Evolutionary conservation across 64 coral and sea anemone species (phyloP).

Genomic region (Montipora capricornis): DNA sequence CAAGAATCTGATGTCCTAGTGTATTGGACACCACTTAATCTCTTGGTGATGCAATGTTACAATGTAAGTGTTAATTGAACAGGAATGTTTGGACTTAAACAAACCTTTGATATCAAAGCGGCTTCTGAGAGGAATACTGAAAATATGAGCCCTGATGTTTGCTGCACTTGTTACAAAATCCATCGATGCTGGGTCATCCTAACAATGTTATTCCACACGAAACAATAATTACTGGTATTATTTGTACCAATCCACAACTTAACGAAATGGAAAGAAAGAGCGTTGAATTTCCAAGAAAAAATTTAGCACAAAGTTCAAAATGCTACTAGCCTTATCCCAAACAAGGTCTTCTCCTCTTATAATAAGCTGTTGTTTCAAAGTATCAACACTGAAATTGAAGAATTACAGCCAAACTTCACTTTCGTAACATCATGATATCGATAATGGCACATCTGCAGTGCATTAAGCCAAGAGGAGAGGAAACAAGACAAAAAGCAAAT

Average conservation of each 20-base stretch:
- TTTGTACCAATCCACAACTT: no score
- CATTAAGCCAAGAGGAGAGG: neutral
- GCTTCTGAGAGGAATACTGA: conserved; percentile 92
- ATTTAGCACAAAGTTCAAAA: neutral
- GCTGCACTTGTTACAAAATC: conserved; percentile 95
- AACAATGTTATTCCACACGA: neutral
- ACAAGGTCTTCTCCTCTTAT: conserved; percentile 87
- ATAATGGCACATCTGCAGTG: neutral
- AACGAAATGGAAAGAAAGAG: no score
- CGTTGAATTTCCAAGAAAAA: neutral
- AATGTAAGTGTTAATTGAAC: no score
- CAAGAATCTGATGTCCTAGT: no score
- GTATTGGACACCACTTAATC: no score
- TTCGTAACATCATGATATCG: no score
- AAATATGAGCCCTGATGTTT: conserved; percentile 95
- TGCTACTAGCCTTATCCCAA: conserved; percentile 89
- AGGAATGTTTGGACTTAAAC: neutral
- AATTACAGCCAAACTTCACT: neutral
- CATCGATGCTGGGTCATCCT: conserved; percentile 94
- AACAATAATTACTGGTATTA: no score
- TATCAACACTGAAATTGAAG: conserved; percentile 66
- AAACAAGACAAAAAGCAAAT: neutral
- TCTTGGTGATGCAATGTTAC: no score
- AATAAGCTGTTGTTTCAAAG: conserved; percentile 74
- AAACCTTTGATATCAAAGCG: conserved; percentile 99